Evolutionary conservation across 2,797 vertebrate genomes (phyloP), one percentile per base, ranked within the genome.

Genomic region (Philypnodon macrostomus): DNA sequence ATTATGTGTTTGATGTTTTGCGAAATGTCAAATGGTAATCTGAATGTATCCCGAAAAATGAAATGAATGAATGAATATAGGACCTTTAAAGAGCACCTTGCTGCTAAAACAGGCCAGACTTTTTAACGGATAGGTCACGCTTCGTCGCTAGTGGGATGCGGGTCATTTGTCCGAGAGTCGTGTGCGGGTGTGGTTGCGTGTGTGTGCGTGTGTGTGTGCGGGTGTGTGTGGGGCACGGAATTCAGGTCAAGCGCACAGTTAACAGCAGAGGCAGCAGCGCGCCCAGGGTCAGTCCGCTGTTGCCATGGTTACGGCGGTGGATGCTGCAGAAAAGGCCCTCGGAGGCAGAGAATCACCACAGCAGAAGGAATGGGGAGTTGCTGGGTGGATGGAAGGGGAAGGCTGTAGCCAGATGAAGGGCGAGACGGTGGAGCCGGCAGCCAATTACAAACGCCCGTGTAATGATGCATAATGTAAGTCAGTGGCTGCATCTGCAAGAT

Each of bases 241-340:
- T 89, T 70, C 88, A 90, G 89, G 89, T 90, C 90, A 91, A 85
- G 85, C 81, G 61, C 70, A 67, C 63, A 58, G 81, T 67, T n/a
- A n/a, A n/a, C n/a, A n/a, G n/a, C n/a, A n/a, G 68, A 49, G 75
- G 79, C 61, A 77, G 73, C 68, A 72, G 73, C 63, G 57, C 35
- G 42, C 46, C 47, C 64, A 56, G 87, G 88, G 86, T 89, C 85
- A 89, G 81, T 69, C 84, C 63, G 48, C 55, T 68, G 81, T 90
- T 88, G 61, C 87, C 67, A 71, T 85, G 78, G 88, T 68, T 72
- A 90, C 89, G 67, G 68, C 64, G 44, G 65, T 39, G 82, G 86
- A 90, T 89, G 87, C 83, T 89, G 85, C 84, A 85, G 80, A 75
- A 70, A 63, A 63, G 76, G 49, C 84, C 85, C 83, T 84, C 6